Percentiles rank a stretch among this genome's conserved stretches.
These are phyloP conservation scores for Oreortyx pictus DNA, from an alignment of 2,797 vertebrate species.

Conservation along the genomic window DNA sequence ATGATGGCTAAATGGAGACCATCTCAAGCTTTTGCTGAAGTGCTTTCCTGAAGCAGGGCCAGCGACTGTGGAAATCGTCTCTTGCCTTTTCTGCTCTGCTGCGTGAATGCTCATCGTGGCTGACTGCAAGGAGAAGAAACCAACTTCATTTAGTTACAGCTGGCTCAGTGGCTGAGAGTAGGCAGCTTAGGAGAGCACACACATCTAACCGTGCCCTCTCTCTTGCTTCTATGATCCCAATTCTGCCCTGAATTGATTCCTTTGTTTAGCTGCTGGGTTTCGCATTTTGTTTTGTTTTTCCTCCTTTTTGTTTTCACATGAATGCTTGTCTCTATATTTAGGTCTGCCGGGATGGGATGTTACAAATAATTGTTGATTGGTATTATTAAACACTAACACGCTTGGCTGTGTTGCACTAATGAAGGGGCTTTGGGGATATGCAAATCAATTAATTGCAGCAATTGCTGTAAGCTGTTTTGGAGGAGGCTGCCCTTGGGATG, in stretches of 20 bases:
- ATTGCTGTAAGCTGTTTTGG: constrained; percentile 54
- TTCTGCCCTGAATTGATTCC: constrained; percentile 64
- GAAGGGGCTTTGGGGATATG: constrained; percentile 66
- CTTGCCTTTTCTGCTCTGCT: background rate
- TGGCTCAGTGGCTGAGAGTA: background rate
- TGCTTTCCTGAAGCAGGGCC: constrained; percentile 4
- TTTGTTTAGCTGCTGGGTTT: constrained; percentile 47
- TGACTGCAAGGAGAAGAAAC: background rate
- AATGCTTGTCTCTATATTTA: constrained; percentile 68
- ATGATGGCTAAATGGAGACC: background rate
- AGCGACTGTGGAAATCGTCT: background rate
- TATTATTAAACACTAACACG: constrained; percentile 65
- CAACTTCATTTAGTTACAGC: background rate
- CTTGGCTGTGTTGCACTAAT: constrained; percentile 72
- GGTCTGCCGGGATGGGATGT: constrained; percentile 42
- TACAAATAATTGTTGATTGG: constrained; percentile 65
- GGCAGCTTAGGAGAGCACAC: background rate
- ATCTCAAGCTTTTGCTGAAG: background rate
- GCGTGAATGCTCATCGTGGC: background rate
- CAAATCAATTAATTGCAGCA: constrained; percentile 70
- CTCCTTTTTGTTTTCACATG: constrained; percentile 47
- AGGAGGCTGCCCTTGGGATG: constrained; percentile 36
- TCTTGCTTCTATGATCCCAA: constrained; percentile 39
- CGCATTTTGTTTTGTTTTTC: background rate
- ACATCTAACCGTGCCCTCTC: constrained; percentile 38